These are phyloP conservation scores for Urocitellus parryii DNA, from an alignment of 2,113 vertebrate genomes.

Conservation along the genomic window DNA sequence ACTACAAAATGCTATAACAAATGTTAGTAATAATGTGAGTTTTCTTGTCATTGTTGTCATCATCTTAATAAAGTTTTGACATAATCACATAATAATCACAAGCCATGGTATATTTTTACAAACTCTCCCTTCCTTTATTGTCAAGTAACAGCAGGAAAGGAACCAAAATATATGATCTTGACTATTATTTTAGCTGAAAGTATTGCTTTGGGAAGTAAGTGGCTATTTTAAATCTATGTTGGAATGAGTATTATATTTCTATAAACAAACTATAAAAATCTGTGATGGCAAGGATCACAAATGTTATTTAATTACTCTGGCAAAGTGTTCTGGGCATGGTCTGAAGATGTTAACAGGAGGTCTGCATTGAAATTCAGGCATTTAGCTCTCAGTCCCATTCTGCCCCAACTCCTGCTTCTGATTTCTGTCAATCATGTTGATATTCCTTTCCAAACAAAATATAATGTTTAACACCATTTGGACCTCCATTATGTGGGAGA, in stretches of 20 bases:
- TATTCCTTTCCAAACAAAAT: not conserved
- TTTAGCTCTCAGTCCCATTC: not conserved
- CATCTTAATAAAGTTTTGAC: not conserved
- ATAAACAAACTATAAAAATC: not conserved
- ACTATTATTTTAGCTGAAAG: not conserved
- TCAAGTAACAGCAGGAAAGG: not conserved
- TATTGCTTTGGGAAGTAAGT: not conserved
- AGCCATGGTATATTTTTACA: not conserved
- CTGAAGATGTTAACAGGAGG: not conserved
- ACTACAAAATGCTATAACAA: not conserved
- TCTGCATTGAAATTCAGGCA: not conserved
- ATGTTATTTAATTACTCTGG: not conserved
- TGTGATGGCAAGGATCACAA: not conserved
- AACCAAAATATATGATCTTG: not conserved
- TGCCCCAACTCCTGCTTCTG: not conserved
- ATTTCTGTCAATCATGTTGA: not conserved
- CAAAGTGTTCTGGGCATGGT: not conserved
- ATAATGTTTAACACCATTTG: not conserved
- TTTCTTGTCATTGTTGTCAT: not conserved
- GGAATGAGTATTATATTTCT: not conserved
- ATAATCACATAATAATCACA: not conserved
- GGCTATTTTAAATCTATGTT: constrained; percentile 11
- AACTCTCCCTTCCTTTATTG: not conserved
- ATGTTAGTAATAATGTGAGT: not conserved
- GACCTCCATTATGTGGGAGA: not conserved